Evolutionary conservation across 2,888 invertebrate species (phyloP), one percentile per base, ranked within the genome.

Genomic region (Clanis bilineata): DNA sequence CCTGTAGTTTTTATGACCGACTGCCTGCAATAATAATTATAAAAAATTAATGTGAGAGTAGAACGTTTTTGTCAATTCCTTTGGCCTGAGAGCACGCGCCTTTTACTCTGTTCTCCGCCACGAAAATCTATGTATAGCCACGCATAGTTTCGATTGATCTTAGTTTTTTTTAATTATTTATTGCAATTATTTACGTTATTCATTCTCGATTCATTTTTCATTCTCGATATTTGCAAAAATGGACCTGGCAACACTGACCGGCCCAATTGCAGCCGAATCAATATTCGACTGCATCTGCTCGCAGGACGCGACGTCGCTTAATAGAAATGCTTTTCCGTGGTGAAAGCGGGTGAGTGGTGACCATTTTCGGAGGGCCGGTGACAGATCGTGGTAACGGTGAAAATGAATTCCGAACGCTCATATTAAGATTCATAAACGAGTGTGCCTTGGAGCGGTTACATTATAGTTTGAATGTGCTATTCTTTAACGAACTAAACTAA

Each of bases 321-420:
- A 63, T 63, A 59, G 61, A 59, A 61, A 61, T 61, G 45, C 61
- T 61, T 61, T 64, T 63, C 61, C 64, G 63, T 28, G 58, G 64
- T 61, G 64, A 64, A 64, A 64, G 64, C 57, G 56, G 51, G 56
- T 61, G 61, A 61, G 56, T 61, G 63, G 59, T 55, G 55, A 57
- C 61, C 63, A 59, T 64, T 64, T 64, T 61, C 57, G 64, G 63
- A 64, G 62, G 60, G 39, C 61, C 18, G 23, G 10, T 51, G 32
- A 51, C 51, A 51, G 51, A 51, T 51, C 51, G 51, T 51, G 32
- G 51, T 51, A 51, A 51, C 51, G 51, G 51, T 51, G 51, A 51
- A 51, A 51, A 51, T 51, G 32, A 32, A 51, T 51, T 44, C 12
- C 44, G 44, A 32, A 51, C 23, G n/a, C 15, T 51, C 28, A 28